Evolutionary conservation across 2,888 invertebrate genomes (phyloP).

Genomic region (Hemaris fuciformis): DNA sequence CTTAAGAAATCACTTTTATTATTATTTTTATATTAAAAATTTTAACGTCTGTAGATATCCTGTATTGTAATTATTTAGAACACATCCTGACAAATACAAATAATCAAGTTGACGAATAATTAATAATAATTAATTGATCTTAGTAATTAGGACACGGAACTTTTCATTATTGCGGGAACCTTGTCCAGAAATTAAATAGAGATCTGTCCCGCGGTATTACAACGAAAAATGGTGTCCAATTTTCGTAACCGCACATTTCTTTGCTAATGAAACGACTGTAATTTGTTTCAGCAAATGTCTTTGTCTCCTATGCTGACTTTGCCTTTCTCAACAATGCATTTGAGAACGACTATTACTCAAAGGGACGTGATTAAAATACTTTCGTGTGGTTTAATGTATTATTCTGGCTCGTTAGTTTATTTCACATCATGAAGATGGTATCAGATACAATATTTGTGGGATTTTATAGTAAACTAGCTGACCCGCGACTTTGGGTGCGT

Average conservation of each 20-base stretch:
- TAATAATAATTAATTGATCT: not conserved
- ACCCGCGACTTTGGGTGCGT: too few species aligned
- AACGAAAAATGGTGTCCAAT: constrained; percentile 50
- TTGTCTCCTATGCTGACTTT: constrained; percentile 29
- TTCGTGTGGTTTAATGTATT: not conserved
- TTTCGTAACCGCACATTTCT: constrained; percentile 53
- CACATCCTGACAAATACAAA: not conserved
- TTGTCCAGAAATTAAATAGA: constrained; percentile 27
- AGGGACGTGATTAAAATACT: constrained; percentile 16
- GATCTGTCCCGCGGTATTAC: constrained; percentile 38
- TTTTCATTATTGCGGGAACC: not conserved
- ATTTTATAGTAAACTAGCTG: too few species aligned
- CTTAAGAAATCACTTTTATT: too few species aligned
- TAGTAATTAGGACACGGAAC: not conserved
- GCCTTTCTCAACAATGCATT: constrained; percentile 30
- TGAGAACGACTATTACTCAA: constrained; percentile 12
- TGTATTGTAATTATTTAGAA: too few species aligned
- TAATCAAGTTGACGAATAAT: not conserved
- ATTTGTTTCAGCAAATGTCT: constrained; percentile 46
- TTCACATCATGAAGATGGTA: not conserved
- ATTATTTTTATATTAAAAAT: too few species aligned
- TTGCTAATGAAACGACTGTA: constrained; percentile 56
- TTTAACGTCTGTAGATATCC: too few species aligned
- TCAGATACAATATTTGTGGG: too few species aligned
- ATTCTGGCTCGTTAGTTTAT: not conserved